Percentiles rank a stretch among this genome's conserved stretches.
These are phyloP conservation scores for Dendroctonus valens DNA, from an alignment of 1,140 invertebrate species.

Conservation along the genomic window DNA sequence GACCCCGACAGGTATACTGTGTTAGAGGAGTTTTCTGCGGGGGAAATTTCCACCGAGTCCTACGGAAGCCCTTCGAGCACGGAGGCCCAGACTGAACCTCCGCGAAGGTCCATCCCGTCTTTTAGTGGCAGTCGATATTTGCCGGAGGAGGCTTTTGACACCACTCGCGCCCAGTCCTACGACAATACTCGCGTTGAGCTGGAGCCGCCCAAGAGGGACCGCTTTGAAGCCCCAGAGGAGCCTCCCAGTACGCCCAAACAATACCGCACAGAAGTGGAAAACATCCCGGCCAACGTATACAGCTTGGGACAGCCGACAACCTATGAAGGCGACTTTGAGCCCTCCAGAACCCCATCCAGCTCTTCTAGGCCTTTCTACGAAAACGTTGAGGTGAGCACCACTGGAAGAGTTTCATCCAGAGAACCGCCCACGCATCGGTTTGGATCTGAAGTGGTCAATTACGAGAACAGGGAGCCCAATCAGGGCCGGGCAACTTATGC, in stretches of 20 bases:
- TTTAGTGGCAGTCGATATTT: constrained; percentile 16
- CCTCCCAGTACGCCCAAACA: too few species aligned
- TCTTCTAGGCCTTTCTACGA: neutral
- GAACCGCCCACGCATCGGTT: constrained; percentile 7
- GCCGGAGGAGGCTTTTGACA: constrained; percentile 16
- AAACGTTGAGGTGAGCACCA: neutral
- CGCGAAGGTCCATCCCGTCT: constrained; percentile 8
- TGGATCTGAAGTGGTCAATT: constrained; percentile 14
- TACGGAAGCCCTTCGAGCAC: neutral
- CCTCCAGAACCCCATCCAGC: neutral
- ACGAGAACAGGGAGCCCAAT: constrained; percentile 24
- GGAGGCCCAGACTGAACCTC: constrained; percentile 9
- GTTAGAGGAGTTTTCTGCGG: constrained; percentile 39
- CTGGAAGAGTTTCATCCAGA: neutral
- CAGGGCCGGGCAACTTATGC: neutral
- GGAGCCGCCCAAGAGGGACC: neutral
- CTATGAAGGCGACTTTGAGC: constrained; percentile 1
- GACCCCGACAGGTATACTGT: constrained; percentile 37
- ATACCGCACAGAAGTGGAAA: constrained; percentile 24
- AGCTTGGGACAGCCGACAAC: constrained; percentile 14
- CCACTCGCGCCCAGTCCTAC: neutral
- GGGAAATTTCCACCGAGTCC: constrained; percentile 1
- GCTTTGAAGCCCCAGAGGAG: too few species aligned
- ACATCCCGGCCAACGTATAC: constrained; percentile 36
- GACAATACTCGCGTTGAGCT: neutral